Base-by-base conservation (phyloP, 2,797 vertebrate genomes). In the Arrhamphus sclerolepis region DNA sequence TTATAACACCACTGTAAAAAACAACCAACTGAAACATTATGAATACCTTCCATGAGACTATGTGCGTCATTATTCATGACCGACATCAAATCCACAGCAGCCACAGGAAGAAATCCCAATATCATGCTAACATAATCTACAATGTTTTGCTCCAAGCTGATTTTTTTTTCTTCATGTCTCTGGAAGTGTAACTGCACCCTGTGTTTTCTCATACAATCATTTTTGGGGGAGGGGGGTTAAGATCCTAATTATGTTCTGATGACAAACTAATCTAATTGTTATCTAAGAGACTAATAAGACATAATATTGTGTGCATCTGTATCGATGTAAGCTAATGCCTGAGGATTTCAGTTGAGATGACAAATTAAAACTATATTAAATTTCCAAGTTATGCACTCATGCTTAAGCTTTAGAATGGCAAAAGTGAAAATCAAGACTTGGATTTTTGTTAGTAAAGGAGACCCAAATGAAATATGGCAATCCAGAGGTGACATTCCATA, bases 241-340 rank as follows among this genome's bases (percentile, higher is more conserved):
- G 77, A 77, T 74, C 75, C 63, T 86, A 79, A 89, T 88, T 82
- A 77, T 48, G 53, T 78, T 70, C 66, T 79, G 65, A 66, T 72
- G 77, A 76, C 78, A 76, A 80, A 72, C 78, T 76, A 59, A 85
- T 87, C 65, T 62, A 70, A 82, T 83, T 51, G 59, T 58, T 50
- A 70, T 76, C 82, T 66, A 28, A 29, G 80, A 83, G 77, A 76
- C 59, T 69, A 78, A 70, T 83, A 67, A 44, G 39, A 46, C 51
- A 56, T 34, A 72, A 62, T 70, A 17, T 48, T 38, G 19, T 7
- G 10, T 6, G 8, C 5, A 50, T 62, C 52, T 18, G 18, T 34
- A 48, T 22, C 34, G 46, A 64, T 57, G 57, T 3, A 46, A 43
- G 40, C 51, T n/a, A 14, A 7, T 40, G 58, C 26, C 52, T 22